Evolutionary conservation across 2,113 vertebrate species (phyloP), one percentile per base, ranked within the genome.

Genomic region (Orthonyx spaldingii): DNA sequence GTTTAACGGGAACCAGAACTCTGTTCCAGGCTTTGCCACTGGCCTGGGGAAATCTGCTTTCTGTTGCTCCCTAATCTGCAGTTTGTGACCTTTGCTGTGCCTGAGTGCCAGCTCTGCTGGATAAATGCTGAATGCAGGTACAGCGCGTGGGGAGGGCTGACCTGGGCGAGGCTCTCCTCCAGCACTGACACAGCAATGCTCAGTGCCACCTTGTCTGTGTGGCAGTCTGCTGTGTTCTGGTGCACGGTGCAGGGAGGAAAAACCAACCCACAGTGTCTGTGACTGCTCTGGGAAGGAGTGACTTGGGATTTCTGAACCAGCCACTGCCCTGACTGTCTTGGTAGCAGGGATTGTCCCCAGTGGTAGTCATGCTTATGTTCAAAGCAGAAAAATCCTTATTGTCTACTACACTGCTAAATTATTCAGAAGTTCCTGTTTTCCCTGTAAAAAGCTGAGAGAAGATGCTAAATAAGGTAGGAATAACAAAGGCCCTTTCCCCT

Each of bases 191-290:
- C 33, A 12, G 0, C 7, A 12, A 6, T 20, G 19, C 61, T 57
- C 78, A 64, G 3, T 20, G 56, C 52, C 11, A 6, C 1, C 2
- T 12, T 5, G 0, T 7, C 46, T 30, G 33, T 35, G 7, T 1
- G 22, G 22, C 47, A 44, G 23, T 4, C 59, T 84, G 42, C 46
- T 23, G 1, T 9, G 50, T 7, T 69, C 78, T 72, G 59, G 18
- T 12, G 2, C 8, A 2, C 0, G 4, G 44, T 1, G 42, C 33
- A 79, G 47, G 19, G 32, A 82, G 61, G 41, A 5, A 50, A 88
- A 82, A 11, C 13, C 46, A 39, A 26, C 19, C 6, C 50, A 8
- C 5, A 1, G 21, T 2, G 80, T 35, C n/a, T 60, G 37, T 37
- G 32, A 4, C 13, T 77, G 24, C 39, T 68, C 35, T 41, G 23